These are phyloP conservation scores for Chelonus formosanus DNA, from an alignment of 2,888 invertebrate species.

Conservation along the genomic window DNA sequence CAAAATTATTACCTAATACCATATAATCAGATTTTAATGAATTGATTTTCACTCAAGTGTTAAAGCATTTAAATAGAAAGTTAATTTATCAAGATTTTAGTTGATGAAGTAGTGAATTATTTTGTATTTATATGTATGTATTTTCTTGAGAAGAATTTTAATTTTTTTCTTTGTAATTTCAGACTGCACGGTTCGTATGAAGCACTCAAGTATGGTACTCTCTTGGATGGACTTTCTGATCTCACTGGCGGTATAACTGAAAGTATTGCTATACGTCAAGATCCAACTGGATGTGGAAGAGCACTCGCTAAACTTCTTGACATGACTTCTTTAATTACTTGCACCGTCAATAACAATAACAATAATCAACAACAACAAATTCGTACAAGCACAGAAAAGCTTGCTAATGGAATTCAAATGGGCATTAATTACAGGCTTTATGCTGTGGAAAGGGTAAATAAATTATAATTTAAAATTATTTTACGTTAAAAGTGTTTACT, in stretches of 20 bases:
- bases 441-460: conserved; percentile 75
- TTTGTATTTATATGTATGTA: conserved; percentile 10
- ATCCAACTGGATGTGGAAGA: conserved; percentile 74
- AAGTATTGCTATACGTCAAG: conserved; percentile 76
- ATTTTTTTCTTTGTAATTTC: conserved; percentile 45
- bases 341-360: conserved; percentile 71
- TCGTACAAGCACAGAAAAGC: conserved; percentile 71
- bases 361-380: conserved; percentile 61
- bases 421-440: conserved; percentile 84
- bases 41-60: neutral
- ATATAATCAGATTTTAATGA: neutral
- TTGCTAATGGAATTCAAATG: conserved; percentile 77
- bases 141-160: conserved; percentile 23
- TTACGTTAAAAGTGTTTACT: neutral
- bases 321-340: conserved; percentile 86
- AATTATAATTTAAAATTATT: neutral
- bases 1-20: no score
- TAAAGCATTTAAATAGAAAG: neutral
- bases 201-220: conserved; percentile 90
- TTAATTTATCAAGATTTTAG: no score
- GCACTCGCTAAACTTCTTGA: conserved; percentile 77
- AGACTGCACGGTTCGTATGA: conserved; percentile 93
- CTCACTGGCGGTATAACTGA: conserved; percentile 90
- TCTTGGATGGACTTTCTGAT: conserved; percentile 87
- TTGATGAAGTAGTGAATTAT: no score